Base-by-base conservation (phyloP, 2,797 vertebrate genomes). In the Streptopelia turtur region DNA sequence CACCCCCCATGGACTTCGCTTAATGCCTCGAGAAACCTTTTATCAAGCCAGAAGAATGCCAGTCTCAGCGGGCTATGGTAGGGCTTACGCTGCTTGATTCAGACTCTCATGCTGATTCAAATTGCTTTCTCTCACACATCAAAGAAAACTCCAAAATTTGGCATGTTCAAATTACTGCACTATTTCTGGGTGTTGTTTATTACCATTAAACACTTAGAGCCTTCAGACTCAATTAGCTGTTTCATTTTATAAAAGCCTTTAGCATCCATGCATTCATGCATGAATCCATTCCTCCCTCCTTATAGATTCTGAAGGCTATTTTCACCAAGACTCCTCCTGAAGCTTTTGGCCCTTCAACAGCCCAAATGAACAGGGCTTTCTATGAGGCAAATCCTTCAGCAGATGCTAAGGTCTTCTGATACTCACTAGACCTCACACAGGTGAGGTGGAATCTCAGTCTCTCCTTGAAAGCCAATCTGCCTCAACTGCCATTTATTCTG, bases 51-150 rank as follows among this genome's bases (percentile, higher is more conserved):
- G 86, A 87, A 91, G 84, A 89, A 89, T 22, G 5, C 64, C 82
- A 92, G 47, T 11, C 87, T 27, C 93, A 52, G 83, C 2, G 0
- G 83, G 70, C 72, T 87, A 53, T 25, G 43, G 52, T 60, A 66
- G 39, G 31, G 78, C 56, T 95, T 90, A 87, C 0, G 0, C 93
- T 92, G 81, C 71, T 94, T 94, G 88, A 93, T 89, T 87, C 86
- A 93, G 90, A 84, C 77, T 84, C 8, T 79, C 92, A 90, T 53
- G 93, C 86, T 95, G 92, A 90, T 84, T 92, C 83, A 94, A 90
- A 95, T 95, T 96, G 57, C 59, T 92, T 95, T 87, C 77, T 92
- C 92, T 79, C 83, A 85, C 60, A 95, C 92, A 95, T 94, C 88
- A 95, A 90, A 95, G 88, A 87, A 92, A 84, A 25, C 39, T 74